Evolutionary conservation across 2,888 invertebrate species (phyloP).

Genomic region (Lithophane ornitopus): DNA sequence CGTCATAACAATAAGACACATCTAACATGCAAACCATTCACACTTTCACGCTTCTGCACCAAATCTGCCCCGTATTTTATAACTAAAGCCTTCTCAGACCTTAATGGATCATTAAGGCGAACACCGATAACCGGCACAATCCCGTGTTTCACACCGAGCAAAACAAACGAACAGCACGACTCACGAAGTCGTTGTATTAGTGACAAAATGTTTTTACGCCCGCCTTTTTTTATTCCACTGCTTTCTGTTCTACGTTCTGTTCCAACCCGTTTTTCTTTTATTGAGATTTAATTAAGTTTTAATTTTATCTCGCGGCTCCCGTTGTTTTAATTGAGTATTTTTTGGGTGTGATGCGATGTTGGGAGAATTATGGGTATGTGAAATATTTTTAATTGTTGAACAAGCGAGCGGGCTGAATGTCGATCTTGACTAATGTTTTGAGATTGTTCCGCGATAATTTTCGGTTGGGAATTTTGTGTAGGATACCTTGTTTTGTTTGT

Average conservation of each 20-base stretch:
- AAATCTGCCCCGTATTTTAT: conserved; percentile 61
- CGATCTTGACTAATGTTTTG: conserved; percentile 64
- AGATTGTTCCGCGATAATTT: conserved; percentile 64
- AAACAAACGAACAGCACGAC: conserved; percentile 64
- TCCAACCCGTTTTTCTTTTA: conserved; percentile 72
- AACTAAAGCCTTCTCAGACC: conserved; percentile 54
- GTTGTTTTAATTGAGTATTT: conserved; percentile 82
- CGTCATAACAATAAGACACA: background rate
- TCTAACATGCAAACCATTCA: conserved; percentile 36
- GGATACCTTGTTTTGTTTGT: conserved; percentile 39
- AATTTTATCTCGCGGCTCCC: conserved; percentile 87
- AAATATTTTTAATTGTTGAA: conserved; percentile 73
- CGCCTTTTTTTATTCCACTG: conserved; percentile 56
- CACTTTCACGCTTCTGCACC: conserved; percentile 57
- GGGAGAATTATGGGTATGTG: conserved; percentile 75
- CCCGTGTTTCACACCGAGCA: conserved; percentile 68
- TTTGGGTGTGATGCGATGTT: conserved; percentile 75
- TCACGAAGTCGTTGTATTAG: conserved; percentile 73
- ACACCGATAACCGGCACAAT: conserved; percentile 69
- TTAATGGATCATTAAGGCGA: conserved; percentile 69
- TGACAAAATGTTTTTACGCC: conserved; percentile 86
- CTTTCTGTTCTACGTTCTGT: conserved; percentile 62
- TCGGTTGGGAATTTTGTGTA: conserved; percentile 39
- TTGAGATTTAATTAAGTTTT: conserved; percentile 89
- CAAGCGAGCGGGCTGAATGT: conserved; percentile 53